phyloP scores from a whole-genome alignment of 2,888 invertebrate species.

The Zaprionus bogoriensis region DNA sequence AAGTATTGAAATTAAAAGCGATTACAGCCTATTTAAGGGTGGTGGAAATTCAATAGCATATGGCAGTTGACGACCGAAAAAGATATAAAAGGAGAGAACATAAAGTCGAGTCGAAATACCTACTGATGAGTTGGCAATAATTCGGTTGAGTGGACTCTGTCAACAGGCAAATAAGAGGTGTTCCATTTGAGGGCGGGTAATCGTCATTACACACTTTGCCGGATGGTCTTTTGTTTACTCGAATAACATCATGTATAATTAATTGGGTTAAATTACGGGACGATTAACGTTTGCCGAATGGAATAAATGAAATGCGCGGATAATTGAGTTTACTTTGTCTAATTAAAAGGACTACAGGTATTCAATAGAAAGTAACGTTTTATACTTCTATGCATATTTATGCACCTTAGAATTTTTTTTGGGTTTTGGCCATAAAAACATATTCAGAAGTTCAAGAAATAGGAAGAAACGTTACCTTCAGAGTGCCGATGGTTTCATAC shows the following conservation, averaged over 20 bases:
- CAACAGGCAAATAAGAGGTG: conserved; percentile 75
- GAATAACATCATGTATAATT: conserved; percentile 69
- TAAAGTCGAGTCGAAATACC: conserved; percentile 67
- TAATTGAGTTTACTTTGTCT: conserved; percentile 75
- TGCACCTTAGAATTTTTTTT: too few relatives aligned
- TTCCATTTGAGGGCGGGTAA: conserved; percentile 56
- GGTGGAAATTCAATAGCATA: conserved; percentile 59
- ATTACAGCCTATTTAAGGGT: conserved; percentile 61
- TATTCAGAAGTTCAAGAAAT: too few relatives aligned
- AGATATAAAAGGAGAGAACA: conserved; percentile 16
- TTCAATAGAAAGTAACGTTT: too few relatives aligned
- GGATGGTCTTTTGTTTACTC: conserved; percentile 72
- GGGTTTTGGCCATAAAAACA: too few relatives aligned
- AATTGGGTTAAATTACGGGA: conserved; percentile 74
- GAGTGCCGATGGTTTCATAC: too few relatives aligned
- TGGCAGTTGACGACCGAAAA: conserved; percentile 43
- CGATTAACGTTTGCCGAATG: conserved; percentile 70
- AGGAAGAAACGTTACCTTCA: too few relatives aligned
- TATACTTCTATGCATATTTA: background rate
- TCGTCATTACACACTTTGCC: conserved; percentile 50
- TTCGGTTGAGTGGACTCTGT: conserved; percentile 75
- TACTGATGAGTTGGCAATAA: conserved; percentile 75
- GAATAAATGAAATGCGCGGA: conserved; percentile 68
- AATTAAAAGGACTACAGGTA: conserved; percentile 46
- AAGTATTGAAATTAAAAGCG: conserved; percentile 45